Evolutionary conservation across 2,888 invertebrate genomes (phyloP), one percentile per base, ranked within the genome.

Genomic region (Zaprionus bogoriensis): DNA sequence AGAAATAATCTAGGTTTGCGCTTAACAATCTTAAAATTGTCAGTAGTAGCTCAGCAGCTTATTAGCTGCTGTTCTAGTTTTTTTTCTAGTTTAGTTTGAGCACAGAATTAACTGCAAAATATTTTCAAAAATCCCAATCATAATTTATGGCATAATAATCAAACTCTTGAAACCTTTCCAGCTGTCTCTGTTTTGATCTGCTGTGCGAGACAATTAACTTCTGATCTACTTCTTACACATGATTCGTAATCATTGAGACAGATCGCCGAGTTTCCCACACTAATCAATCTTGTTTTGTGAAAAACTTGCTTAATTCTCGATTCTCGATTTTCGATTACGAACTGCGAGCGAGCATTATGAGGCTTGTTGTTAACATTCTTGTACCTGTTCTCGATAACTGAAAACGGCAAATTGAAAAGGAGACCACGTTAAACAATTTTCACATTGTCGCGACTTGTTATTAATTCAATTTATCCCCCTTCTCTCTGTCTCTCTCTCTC

Each of bases 371-470:
- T 55, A 48, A 47, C 64, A 23, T 67, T 53, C 14, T 74, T 46
- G 12, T 48, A 28, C 23, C 27, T 51, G 57, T 74, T 63, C 55
- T 45, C 28, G 61, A 44, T 54, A 64, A 50, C 62, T 58, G 57
- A 36, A 57, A 50, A 51, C 54, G 47, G 61, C 46, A 60, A 80
- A 72, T 64, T 68, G 68, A 64, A 61, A 59, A 55, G 30, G 17
- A 36, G 60, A 53, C 19, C 54, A 39, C 50, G 28, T 46, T 41
- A 69, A 69, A 60, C 70, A 82, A 71, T 79, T 79, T 83, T 76
- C 77, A 67, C 82, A 77, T 84, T 84, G 85, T 79, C 77, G 87
- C 80, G 54, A 45, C 67, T 67, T 61, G 65, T 86, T 79, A 64
- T 67, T 68, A 72, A 83, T 83, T 86, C 64, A 61, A 60, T 86